Percentiles rank a stretch among this genome's conserved stretches.
Conservation (phyloP, 2,113 vertebrate genomes). For the Odobenus rosmarus region DNA sequence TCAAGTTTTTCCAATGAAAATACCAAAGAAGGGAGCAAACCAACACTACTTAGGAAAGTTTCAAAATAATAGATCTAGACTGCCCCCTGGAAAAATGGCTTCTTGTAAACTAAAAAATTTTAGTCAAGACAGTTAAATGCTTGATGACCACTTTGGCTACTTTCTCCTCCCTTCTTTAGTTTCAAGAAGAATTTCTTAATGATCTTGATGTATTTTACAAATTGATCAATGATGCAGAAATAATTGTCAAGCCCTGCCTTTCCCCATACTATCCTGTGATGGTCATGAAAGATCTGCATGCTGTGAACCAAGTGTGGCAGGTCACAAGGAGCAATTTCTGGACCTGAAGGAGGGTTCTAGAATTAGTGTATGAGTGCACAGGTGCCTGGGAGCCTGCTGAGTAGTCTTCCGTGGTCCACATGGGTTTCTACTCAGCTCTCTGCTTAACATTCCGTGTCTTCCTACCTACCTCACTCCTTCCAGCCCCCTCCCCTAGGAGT, state of each 20-base stretch:
- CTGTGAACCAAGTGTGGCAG: not conserved
- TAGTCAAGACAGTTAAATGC: conserved; percentile 9
- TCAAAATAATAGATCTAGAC: conserved; percentile 41
- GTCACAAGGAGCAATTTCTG: not conserved
- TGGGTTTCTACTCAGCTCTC: not conserved
- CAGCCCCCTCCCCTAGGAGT: not conserved
- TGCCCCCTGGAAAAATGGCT: conserved; percentile 46
- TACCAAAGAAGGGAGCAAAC: not conserved
- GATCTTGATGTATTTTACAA: not conserved
- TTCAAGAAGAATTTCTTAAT: not conserved
- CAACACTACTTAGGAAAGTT: conserved; percentile 39
- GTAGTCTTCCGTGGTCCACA: accelerated
- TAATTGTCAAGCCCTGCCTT: not conserved
- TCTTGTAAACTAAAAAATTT: conserved; percentile 9
- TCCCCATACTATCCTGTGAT: not conserved
- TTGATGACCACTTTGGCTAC: conserved; percentile 25
- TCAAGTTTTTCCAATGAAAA: conserved; percentile 56
- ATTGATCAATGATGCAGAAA: not conserved
- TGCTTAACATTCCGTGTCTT: not conserved
- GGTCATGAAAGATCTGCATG: not conserved
- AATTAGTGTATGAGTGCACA: not conserved
- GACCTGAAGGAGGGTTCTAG: not conserved
- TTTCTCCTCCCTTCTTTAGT: not conserved
- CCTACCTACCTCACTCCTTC: not conserved
- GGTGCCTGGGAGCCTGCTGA: not conserved